Conservation (phyloP, 2,113 vertebrate species). For the Litocranius walleri region DNA sequence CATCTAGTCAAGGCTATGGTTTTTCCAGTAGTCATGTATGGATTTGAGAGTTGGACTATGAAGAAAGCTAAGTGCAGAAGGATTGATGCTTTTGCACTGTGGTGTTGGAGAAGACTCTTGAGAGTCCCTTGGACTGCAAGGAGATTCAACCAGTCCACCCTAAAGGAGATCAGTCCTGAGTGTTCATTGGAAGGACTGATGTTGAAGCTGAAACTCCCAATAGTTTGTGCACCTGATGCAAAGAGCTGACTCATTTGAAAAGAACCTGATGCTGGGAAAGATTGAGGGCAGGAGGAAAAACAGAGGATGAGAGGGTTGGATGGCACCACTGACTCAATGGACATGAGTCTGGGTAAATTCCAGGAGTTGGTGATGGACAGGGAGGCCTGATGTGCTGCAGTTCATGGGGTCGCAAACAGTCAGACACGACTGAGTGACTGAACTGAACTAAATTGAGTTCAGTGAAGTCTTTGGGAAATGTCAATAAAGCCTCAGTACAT, state of each 20-base stretch:
- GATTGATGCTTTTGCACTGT: neutral
- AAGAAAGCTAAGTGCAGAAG: rapidly evolving
- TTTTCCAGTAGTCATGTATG: neutral
- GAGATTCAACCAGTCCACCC: neutral
- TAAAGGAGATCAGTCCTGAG: neutral
- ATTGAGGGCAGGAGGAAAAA: neutral
- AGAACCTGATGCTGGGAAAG: neutral
- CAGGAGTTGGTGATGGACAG: neutral
- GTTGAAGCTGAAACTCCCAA: neutral
- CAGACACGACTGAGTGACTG: neutral
- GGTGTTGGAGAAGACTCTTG: neutral
- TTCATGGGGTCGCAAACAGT: neutral
- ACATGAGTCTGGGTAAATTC: neutral
- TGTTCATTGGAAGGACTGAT: neutral
- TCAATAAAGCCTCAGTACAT: neutral
- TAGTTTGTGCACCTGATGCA: rapidly evolving
- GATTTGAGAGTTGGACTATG: neutral
- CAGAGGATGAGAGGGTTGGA: neutral
- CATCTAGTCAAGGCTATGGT: neutral
- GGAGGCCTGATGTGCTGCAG: neutral
- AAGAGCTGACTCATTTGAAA: neutral
- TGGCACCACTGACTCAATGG: neutral
- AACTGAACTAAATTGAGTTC: neutral
- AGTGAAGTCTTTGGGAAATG: neutral
- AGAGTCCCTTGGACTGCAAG: neutral